phyloP scores from a whole-genome alignment of 2,797 vertebrate genomes.

The Danio choprae region DNA sequence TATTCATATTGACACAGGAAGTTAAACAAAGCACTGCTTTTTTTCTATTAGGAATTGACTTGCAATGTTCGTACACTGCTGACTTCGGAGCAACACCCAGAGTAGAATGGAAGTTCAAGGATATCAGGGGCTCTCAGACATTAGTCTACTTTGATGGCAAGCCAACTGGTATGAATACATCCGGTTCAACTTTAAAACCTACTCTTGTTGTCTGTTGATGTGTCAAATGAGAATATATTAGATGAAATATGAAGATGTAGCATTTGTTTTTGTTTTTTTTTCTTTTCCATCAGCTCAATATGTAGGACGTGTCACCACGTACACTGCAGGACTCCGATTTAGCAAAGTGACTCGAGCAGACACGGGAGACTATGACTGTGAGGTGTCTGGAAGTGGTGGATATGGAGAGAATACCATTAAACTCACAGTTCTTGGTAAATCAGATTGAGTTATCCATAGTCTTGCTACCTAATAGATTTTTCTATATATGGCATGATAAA shows the following conservation, averaged over 20 bases:
- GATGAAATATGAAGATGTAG: not conserved
- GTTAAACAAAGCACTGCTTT: not conserved
- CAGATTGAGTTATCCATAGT: not conserved
- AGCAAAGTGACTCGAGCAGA: constrained; percentile 77
- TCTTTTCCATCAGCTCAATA: constrained; percentile 73
- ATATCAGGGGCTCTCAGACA: constrained; percentile 63
- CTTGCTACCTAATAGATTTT: not conserved
- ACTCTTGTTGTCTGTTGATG: not conserved
- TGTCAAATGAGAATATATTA: not conserved
- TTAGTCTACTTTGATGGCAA: constrained; percentile 74
- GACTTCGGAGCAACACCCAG: constrained; percentile 71
- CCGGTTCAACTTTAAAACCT: not conserved
- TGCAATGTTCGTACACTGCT: constrained; percentile 73
- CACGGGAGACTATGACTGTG: constrained; percentile 82
- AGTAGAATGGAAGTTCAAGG: constrained; percentile 87
- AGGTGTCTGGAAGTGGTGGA: constrained; percentile 72
- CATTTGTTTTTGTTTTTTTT: not conserved
- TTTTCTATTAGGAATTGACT: constrained; percentile 70
- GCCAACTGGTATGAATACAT: constrained; percentile 76
- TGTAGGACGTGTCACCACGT: constrained; percentile 64
- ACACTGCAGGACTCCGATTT: constrained; percentile 71
- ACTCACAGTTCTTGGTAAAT: constrained; percentile 84
- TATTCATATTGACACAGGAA: no score
- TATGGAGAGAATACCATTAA: constrained; percentile 70
- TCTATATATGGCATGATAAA: not conserved